Evolutionary conservation across 2,888 invertebrate species (phyloP).

Genomic region (Dusona sp.): DNA sequence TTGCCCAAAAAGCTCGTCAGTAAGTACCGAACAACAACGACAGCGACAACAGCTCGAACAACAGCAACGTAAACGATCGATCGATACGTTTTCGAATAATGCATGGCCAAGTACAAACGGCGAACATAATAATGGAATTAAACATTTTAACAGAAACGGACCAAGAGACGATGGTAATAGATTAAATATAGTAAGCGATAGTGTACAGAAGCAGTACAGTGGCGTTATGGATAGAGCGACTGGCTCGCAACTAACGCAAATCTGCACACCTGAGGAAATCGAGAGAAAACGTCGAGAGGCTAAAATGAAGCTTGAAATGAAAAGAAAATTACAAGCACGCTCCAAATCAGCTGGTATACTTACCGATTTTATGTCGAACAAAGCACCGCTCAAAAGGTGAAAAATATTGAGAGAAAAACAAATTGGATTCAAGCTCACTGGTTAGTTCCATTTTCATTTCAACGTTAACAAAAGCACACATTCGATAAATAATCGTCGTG

Average conservation of each 20-base stretch:
- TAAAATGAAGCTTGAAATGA: constrained; percentile 87
- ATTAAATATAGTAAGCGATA: constrained; percentile 44
- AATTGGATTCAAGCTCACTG: constrained; percentile 1
- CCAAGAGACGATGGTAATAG: constrained; percentile 67
- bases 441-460: constrained; percentile 17
- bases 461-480: not conserved
- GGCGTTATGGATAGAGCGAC: constrained; percentile 53
- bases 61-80: constrained; percentile 53
- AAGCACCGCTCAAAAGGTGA: constrained; percentile 73
- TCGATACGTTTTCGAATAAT: constrained; percentile 39
- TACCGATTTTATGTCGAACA: constrained; percentile 48
- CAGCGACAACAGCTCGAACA: constrained; percentile 43
- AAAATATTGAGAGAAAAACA: not conserved
- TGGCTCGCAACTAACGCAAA: constrained; percentile 65
- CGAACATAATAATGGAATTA: constrained; percentile 57
- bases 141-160: constrained; percentile 72
- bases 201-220: constrained; percentile 51
- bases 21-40: constrained; percentile 72
- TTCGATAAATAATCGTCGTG: not conserved
- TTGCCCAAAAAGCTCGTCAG: constrained; percentile 57
- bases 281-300: constrained; percentile 88
- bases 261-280: constrained; percentile 87
- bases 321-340: constrained; percentile 80
- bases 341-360: constrained; percentile 28
- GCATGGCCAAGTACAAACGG: constrained; percentile 53